Percentiles rank a stretch among this genome's conserved stretches.
Conservation (phyloP, 2,888 invertebrate genomes). For the Monopis laevigella region DNA sequence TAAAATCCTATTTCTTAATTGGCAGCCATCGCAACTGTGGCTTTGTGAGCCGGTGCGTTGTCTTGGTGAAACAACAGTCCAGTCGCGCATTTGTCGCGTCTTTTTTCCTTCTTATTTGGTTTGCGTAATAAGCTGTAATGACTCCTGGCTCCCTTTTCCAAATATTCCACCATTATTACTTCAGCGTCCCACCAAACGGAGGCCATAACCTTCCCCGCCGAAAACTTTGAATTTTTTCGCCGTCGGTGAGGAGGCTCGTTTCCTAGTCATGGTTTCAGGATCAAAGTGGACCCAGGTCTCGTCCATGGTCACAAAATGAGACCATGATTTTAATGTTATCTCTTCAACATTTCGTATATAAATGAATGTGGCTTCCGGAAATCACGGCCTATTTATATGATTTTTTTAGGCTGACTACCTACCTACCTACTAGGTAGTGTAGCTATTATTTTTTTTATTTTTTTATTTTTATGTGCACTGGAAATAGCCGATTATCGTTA, state of each 20-base stretch:
- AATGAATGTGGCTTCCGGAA: too few relatives aligned
- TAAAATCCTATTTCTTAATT: too few relatives aligned
- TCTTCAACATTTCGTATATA: too few relatives aligned
- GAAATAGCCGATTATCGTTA: too few relatives aligned
- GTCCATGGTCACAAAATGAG: too few relatives aligned
- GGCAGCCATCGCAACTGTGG: neutral
- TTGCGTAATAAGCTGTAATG: conserved; percentile 11
- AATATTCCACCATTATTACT: conserved; percentile 13
- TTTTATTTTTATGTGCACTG: too few relatives aligned
- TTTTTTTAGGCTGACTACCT: too few relatives aligned
- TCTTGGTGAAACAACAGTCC: conserved; percentile 12
- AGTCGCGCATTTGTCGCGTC: neutral
- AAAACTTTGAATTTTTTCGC: conserved; percentile 20
- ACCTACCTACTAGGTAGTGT: too few relatives aligned
- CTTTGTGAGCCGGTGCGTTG: conserved; percentile 13
- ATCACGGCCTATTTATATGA: too few relatives aligned
- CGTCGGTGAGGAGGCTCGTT: conserved; percentile 16
- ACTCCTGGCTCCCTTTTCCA: conserved; percentile 14
- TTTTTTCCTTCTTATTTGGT: neutral
- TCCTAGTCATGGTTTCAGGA: conserved; percentile 18
- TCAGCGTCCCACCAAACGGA: conserved; percentile 17
- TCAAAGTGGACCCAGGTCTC: too few relatives aligned
- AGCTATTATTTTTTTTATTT: too few relatives aligned
- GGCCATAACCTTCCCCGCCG: conserved; percentile 17
- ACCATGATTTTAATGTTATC: too few relatives aligned